These are phyloP conservation scores for Balearica regulorum DNA, from an alignment of 2,797 vertebrate species.

Conservation along the genomic window DNA sequence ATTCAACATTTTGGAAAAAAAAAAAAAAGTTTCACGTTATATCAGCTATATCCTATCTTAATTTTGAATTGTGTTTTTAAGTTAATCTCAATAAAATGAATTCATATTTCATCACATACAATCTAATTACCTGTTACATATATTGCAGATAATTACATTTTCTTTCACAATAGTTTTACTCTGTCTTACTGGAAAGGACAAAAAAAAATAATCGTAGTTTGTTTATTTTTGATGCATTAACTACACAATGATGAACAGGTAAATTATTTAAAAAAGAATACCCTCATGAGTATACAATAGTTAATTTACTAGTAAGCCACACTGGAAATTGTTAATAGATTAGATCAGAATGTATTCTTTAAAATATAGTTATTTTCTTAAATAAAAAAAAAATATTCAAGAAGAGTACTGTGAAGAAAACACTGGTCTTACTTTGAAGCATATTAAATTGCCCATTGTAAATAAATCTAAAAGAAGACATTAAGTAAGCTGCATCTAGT, in stretches of 20 bases:
- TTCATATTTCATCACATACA: background rate
- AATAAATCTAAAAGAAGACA: background rate
- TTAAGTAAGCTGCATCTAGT: conserved; percentile 31
- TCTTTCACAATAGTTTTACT: background rate
- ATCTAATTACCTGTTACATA: background rate
- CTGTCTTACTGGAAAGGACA: background rate
- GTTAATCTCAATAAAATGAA: background rate
- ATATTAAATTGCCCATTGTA: background rate
- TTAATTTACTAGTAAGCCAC: background rate
- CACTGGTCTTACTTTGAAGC: background rate
- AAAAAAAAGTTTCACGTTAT: background rate
- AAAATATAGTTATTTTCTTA: background rate
- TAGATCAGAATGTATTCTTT: background rate
- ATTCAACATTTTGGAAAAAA: background rate
- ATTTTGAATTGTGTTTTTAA: background rate
- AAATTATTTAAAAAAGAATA: background rate
- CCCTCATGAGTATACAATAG: background rate
- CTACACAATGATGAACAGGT: background rate
- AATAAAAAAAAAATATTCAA: background rate
- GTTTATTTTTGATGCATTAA: background rate
- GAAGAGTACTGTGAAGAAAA: background rate
- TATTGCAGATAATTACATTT: background rate
- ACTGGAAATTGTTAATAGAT: background rate
- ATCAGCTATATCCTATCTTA: background rate
- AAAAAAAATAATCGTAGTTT: background rate